Percentiles rank a stretch among this genome's conserved stretches.
Conservation (phyloP, 1,140 invertebrate genomes). For the Drosophila pachea region DNA sequence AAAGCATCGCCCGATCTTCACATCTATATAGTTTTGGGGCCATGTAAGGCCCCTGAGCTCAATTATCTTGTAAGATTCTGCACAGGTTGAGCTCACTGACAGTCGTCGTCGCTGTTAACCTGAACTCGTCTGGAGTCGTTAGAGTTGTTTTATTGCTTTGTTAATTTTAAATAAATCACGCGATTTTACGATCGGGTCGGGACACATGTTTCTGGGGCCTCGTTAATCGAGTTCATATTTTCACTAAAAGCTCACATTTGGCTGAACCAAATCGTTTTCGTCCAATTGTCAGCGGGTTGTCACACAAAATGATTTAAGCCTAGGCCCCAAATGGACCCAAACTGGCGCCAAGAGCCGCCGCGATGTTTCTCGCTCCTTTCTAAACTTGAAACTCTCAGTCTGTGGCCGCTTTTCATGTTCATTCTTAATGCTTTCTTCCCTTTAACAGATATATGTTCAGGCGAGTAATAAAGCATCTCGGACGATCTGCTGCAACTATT, state of each 20-base stretch:
- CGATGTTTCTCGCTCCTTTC: constrained; percentile 35
- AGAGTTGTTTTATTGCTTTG: constrained; percentile 71
- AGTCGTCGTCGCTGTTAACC: constrained; percentile 47
- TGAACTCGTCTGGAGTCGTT: constrained; percentile 39
- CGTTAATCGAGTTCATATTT: constrained; percentile 38
- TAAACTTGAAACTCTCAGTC: constrained; percentile 64
- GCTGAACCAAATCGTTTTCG: constrained; percentile 41
- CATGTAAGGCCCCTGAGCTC: too few relatives aligned
- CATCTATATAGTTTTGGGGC: too few relatives aligned
- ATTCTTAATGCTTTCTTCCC: constrained; percentile 26
- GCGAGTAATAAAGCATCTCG: too few relatives aligned
- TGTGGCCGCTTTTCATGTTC: constrained; percentile 57
- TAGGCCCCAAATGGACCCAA: constrained; percentile 13
- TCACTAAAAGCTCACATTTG: constrained; percentile 37
- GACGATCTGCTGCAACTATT: neutral
- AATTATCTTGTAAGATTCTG: neutral
- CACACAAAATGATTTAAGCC: constrained; percentile 69
- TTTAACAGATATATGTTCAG: too few relatives aligned
- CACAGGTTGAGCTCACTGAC: neutral
- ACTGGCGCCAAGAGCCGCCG: constrained; percentile 50
- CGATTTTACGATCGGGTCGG: constrained; percentile 49
- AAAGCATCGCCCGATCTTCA: too few relatives aligned
- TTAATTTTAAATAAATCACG: constrained; percentile 76
- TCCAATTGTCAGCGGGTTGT: constrained; percentile 74
- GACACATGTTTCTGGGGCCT: constrained; percentile 9